Evolutionary conservation across 2,888 invertebrate species (phyloP).

Genomic region (Ochropleura plecta): DNA sequence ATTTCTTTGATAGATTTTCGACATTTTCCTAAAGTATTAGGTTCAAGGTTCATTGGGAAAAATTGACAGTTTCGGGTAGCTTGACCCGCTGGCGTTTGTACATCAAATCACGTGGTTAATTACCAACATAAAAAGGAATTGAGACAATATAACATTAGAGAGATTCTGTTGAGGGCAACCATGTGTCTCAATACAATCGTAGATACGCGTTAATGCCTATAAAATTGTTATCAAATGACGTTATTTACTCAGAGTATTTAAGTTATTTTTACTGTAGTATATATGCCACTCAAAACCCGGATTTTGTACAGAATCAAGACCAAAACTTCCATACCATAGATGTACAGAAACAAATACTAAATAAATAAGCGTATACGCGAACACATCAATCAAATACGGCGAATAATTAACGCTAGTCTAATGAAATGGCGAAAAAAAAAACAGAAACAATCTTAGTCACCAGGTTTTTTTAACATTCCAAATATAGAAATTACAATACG

Average conservation of each 20-base stretch:
- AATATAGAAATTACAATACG: slow-evolving; percentile 36
- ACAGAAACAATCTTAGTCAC: background rate
- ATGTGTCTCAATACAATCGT: too few species aligned
- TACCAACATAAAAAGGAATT: background rate
- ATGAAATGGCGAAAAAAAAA: slow-evolving; percentile 2
- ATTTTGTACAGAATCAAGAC: background rate
- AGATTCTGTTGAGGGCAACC: background rate
- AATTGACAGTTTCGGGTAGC: too few species aligned
- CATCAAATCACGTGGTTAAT: background rate
- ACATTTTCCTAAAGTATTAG: too few species aligned
- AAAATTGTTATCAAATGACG: background rate
- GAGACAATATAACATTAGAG: background rate
- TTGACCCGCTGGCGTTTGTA: too few species aligned
- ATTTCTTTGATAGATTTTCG: too few species aligned
- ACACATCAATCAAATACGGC: background rate
- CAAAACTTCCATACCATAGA: slow-evolving; percentile 1
- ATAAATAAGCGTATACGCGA: background rate
- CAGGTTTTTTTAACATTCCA: slow-evolving; percentile 8
- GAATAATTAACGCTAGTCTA: slow-evolving; percentile 23
- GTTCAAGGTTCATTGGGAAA: too few species aligned
- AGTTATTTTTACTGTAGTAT: too few species aligned
- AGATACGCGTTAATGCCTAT: background rate
- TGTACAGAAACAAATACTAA: background rate
- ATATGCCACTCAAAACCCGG: background rate
- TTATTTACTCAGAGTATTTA: background rate